These are phyloP conservation scores for Ceratothoa steindachneri DNA, from an alignment of 2,888 invertebrate genomes.

Conservation along the genomic window DNA sequence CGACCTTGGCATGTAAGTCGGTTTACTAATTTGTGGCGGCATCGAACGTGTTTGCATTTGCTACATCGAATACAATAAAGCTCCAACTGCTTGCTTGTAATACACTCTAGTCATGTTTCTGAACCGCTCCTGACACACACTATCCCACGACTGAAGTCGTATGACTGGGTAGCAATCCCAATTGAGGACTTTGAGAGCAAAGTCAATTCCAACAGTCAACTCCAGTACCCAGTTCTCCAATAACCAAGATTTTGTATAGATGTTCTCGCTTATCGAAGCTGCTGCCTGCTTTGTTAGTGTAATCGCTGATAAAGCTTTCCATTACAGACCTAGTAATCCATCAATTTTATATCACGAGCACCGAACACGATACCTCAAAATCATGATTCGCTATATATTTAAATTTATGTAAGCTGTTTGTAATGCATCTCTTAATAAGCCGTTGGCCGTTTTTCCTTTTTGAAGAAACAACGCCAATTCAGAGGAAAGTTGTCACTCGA, in stretches of 20 bases:
- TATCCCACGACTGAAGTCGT: slow-evolving; percentile 94
- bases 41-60: slow-evolving; percentile 82
- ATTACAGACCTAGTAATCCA: no score
- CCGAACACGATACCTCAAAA: no score
- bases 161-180: slow-evolving; percentile 93
- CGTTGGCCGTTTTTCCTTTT: no score
- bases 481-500: no score
- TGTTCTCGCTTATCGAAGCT: slow-evolving; percentile 70
- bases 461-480: no score
- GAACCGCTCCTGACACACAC: slow-evolving; percentile 94
- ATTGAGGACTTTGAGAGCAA: slow-evolving; percentile 92
- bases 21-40: slow-evolving; percentile 96
- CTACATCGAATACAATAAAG: slow-evolving; percentile 94
- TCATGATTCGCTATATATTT: no score
- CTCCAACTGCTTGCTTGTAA: slow-evolving; percentile 97
- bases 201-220: slow-evolving; percentile 98
- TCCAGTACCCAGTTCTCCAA: slow-evolving; percentile 92
- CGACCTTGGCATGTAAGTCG: slow-evolving; percentile 93
- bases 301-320: no score
- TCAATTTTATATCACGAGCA: no score
- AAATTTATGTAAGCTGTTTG: no score
- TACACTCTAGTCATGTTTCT: slow-evolving; percentile 99
- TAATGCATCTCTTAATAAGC: no score
- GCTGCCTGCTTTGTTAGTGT: slow-evolving; percentile 33
- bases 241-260: slow-evolving; percentile 95